Evolutionary conservation across 2,113 vertebrate species (phyloP).

Genomic region (Percina caprodes): DNA sequence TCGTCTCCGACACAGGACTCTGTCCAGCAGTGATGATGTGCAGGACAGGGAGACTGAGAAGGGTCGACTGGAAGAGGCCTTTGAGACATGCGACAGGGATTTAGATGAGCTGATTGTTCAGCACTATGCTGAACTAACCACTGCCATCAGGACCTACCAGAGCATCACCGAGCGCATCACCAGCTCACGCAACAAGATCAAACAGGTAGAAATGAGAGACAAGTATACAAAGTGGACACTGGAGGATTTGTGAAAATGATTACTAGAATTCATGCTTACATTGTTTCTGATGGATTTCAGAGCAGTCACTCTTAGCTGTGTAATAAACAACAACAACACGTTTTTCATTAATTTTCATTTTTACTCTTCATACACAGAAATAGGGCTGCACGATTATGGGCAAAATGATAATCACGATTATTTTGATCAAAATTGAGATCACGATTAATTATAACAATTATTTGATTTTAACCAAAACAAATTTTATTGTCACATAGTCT

Average conservation of each 20-base stretch:
- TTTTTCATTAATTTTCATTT: conserved; percentile 15
- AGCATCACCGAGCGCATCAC: conserved; percentile 99
- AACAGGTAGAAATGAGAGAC: conserved; percentile 85
- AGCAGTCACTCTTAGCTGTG: neutral
- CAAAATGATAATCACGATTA: too few species aligned
- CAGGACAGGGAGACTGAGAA: conserved; percentile 97
- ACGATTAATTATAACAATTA: too few species aligned
- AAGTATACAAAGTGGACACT: too few species aligned
- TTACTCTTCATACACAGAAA: conserved; percentile 3
- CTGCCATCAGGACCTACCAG: conserved; percentile 97
- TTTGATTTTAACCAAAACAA: too few species aligned
- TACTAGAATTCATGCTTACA: neutral
- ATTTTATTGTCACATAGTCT: too few species aligned
- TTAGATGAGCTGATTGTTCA: conserved; percentile 95
- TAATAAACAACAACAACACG: conserved; percentile 10
- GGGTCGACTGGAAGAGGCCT: conserved; percentile 94
- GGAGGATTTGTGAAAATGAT: neutral
- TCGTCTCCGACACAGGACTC: conserved; percentile 82
- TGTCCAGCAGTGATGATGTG: conserved; percentile 95
- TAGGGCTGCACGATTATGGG: too few species aligned
- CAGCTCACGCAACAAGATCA: conserved; percentile 96
- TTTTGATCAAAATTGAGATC: too few species aligned
- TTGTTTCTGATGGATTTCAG: conserved; percentile 6
- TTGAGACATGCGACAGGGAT: conserved; percentile 94
- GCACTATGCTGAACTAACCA: conserved; percentile 96